Evolutionary conservation across 2,113 vertebrate genomes (phyloP).

Genomic region (Ceratotherium simum): DNA sequence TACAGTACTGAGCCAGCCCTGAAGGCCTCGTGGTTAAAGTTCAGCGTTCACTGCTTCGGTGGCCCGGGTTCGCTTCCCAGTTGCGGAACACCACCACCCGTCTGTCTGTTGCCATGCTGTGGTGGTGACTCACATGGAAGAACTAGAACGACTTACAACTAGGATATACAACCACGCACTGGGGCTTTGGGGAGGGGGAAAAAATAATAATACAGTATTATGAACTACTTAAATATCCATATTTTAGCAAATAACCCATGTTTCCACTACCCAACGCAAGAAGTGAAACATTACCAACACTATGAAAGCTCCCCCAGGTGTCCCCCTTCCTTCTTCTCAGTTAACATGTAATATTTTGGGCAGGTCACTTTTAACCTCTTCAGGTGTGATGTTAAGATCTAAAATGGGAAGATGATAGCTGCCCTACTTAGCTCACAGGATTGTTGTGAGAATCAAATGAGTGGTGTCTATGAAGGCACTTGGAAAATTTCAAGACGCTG

Average conservation of each 20-base stretch:
- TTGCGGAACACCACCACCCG: too few species aligned
- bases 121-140: too few species aligned
- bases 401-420: neutral
- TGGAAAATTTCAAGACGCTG: neutral
- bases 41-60: too few species aligned
- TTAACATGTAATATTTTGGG: slow-evolving; percentile 34
- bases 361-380: neutral
- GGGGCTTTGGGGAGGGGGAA: too few species aligned
- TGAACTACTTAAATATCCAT: neutral
- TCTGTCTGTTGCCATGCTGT: too few species aligned
- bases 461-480: neutral
- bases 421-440: neutral
- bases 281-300: neutral
- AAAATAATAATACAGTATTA: neutral
- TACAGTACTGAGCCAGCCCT: neutral
- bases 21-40: too few species aligned
- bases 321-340: neutral
- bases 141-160: too few species aligned
- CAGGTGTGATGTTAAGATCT: neutral
- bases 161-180: too few species aligned
- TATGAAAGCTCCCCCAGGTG: neutral
- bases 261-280: neutral
- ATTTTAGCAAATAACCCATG: neutral
- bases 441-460: neutral
- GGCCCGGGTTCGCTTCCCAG: too few species aligned